phyloP scores from a whole-genome alignment of 2,888 invertebrate genomes.

The Cynaeus angustus region DNA sequence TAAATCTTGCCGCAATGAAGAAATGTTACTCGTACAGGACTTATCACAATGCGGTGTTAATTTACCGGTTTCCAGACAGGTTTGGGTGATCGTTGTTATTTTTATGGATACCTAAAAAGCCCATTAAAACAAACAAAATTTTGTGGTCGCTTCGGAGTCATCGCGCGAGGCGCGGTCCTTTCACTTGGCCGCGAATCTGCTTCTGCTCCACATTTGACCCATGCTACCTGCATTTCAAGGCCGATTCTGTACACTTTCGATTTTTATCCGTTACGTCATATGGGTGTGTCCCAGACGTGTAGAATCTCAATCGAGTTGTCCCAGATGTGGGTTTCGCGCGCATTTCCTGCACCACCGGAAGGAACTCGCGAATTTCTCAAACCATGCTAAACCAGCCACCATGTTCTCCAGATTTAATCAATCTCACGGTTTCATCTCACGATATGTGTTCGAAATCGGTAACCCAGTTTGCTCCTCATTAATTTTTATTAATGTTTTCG shows the following conservation, averaged over 20 bases:
- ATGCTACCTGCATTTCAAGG: slow-evolving; percentile 60
- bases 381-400: neutral
- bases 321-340: slow-evolving; percentile 14
- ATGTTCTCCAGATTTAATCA: neutral
- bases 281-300: slow-evolving; percentile 45
- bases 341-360: slow-evolving; percentile 22
- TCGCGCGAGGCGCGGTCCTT: slow-evolving; percentile 58
- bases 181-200: slow-evolving; percentile 58
- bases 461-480: too few species aligned
- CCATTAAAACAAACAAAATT: neutral
- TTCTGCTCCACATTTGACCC: slow-evolving; percentile 57
- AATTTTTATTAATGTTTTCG: slow-evolving; percentile 27
- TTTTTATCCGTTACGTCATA: slow-evolving; percentile 58
- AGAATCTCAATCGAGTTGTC: slow-evolving; percentile 10
- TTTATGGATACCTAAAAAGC: too few species aligned
- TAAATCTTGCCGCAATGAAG: too few species aligned
- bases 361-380: neutral
- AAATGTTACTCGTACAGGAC: too few species aligned
- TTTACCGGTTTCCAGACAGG: too few species aligned
- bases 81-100: too few species aligned
- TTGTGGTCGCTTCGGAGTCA: slow-evolving; percentile 8
- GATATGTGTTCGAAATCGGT: slow-evolving; percentile 10
- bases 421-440: too few species aligned
- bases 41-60: too few species aligned
- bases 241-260: slow-evolving; percentile 60